Evolutionary conservation across 2,888 invertebrate genomes (phyloP), one percentile per base, ranked within the genome.

Genomic region (Acleris literana): DNA sequence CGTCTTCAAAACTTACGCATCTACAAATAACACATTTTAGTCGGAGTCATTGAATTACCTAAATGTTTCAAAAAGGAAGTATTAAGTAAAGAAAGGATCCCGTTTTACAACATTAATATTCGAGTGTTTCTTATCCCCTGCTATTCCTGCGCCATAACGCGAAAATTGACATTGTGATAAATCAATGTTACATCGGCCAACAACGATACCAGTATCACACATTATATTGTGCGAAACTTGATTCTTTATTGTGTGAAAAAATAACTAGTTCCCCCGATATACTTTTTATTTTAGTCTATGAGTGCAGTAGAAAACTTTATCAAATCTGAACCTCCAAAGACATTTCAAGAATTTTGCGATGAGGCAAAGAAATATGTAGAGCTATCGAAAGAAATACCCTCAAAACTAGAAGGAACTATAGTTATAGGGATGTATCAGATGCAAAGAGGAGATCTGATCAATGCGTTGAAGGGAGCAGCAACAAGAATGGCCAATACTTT

Each of bases 351-450:
- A 63, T 96, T 93, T 75, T 93, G 94, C 51, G 88, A 84, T 0
- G 92, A 94, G 73, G 92, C 96, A 4, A 86, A 94, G 5, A 93
- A 94, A 71, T 96, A 95, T 73, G 94, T 95, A 52, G 86, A 93
- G n/a, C 84, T 96, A 22, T 93, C 94, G 52, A 92, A 92, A 61
- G 93, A 93, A 65, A 95, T 96, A 68, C 94, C 95, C 1, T 86
- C 90, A 1, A 87, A 88, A 51, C 85, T 94, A 39, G 94, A 95
- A 72, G 94, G 95, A 68, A 95, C 96, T 0, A 93, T 96, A 18
- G 94, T 95, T 18, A 95, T 97, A 78, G 97, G 97, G 9, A 94
- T 98, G 89, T 99, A 97, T 82, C 96, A 97, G 78, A 95, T 98
- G 82, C 95, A 97, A 83, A 94, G 98, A 63, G 94, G 93, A 56